These are phyloP conservation scores for Cyclophora albipunctata DNA, from an alignment of 2,888 invertebrate genomes.

Conservation along the genomic window DNA sequence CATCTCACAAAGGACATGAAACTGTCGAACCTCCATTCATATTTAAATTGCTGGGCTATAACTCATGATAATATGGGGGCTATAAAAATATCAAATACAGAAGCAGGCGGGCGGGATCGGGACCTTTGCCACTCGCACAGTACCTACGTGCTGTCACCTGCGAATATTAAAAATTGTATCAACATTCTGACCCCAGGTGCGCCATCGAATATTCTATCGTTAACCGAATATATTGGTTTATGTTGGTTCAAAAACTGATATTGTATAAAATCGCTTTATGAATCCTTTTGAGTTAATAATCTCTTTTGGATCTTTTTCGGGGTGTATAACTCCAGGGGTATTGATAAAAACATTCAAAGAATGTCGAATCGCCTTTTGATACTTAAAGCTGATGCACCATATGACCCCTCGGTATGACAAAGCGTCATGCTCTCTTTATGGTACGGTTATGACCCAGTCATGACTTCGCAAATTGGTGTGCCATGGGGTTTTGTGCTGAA, in stretches of 20 bases:
- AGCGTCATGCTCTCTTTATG: too few species aligned
- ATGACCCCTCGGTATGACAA: too few species aligned
- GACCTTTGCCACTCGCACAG: constrained; percentile 15
- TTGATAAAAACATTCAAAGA: too few species aligned
- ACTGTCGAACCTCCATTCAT: constrained; percentile 59
- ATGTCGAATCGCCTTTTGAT: too few species aligned
- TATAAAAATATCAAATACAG: constrained; percentile 70
- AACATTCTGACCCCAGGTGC: constrained; percentile 35
- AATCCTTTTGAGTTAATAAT: too few species aligned
- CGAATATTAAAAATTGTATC: constrained; percentile 52
- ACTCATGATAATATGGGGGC: constrained; percentile 62
- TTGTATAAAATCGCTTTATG: not conserved
- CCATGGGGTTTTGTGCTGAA: too few species aligned
- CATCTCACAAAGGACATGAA: constrained; percentile 43
- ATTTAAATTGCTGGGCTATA: constrained; percentile 63
- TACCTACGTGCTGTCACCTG: constrained; percentile 35
- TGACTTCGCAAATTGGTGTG: too few species aligned
- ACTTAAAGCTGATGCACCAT: too few species aligned
- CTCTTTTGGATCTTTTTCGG: too few species aligned
- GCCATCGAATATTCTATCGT: constrained; percentile 23
- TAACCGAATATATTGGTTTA: constrained; percentile 21
- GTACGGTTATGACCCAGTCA: too few species aligned
- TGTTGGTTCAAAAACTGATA: constrained; percentile 2
- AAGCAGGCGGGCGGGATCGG: constrained; percentile 24
- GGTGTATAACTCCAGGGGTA: too few species aligned